These are phyloP conservation scores for Petrophora chlorosata DNA, from an alignment of 2,888 invertebrate species.

Conservation along the genomic window DNA sequence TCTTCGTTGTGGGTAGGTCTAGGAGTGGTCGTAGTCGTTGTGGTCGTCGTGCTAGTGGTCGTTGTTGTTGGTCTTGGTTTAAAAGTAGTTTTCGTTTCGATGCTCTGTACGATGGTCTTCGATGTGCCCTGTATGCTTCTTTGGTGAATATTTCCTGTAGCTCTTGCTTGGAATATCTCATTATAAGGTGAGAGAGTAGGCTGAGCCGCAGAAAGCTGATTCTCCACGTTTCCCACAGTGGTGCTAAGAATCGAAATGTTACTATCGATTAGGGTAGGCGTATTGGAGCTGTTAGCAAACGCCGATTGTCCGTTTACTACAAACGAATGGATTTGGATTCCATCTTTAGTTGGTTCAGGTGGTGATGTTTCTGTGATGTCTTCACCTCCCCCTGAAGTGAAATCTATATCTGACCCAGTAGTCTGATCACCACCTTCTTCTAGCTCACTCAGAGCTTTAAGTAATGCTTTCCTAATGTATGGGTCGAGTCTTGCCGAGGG, in stretches of 20 bases:
- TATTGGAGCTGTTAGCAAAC: constrained; percentile 58
- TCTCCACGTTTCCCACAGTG: constrained; percentile 78
- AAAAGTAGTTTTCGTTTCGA: constrained; percentile 45
- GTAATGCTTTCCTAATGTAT: constrained; percentile 88
- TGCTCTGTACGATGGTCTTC: constrained; percentile 48
- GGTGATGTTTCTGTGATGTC: constrained; percentile 59
- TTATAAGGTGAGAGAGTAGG: constrained; percentile 68
- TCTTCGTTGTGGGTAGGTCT: constrained; percentile 87
- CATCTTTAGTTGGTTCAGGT: constrained; percentile 50
- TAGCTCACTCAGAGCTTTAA: constrained; percentile 90
- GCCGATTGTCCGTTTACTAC: constrained; percentile 77
- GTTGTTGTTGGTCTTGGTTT: constrained; percentile 50
- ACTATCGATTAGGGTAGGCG: constrained; percentile 64
- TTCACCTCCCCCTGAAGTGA: constrained; percentile 62
- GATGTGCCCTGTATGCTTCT: constrained; percentile 64
- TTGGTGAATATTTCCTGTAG: constrained; percentile 67
- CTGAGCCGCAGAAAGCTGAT: constrained; percentile 64
- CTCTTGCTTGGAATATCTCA: constrained; percentile 73
- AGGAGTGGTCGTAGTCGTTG: constrained; percentile 85
- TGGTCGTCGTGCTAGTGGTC: constrained; percentile 68
- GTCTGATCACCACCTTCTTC: constrained; percentile 85
- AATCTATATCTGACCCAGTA: constrained; percentile 66
- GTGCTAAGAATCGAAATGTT: constrained; percentile 73
- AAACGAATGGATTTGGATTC: constrained; percentile 84
- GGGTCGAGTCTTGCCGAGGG: constrained; percentile 87